Percentiles rank a stretch among this genome's conserved stretches.
These are phyloP conservation scores for Morpho achilles DNA, from an alignment of 2,888 invertebrate species.

Conservation along the genomic window DNA sequence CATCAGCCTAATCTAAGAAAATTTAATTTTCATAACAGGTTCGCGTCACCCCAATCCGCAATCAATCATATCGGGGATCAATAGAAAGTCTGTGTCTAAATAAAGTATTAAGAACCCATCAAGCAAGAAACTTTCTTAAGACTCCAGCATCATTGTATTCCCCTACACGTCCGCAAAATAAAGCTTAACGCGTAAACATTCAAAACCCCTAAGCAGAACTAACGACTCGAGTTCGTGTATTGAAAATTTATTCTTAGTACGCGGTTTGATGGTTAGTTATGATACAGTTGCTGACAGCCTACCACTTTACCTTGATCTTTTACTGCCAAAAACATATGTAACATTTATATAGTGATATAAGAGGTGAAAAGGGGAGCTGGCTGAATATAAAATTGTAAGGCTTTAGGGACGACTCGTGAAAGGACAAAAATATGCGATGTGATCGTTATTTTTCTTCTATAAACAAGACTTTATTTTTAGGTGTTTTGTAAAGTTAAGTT, in stretches of 20 bases:
- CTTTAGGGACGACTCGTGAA: slow-evolving; percentile 42
- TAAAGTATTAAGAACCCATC: slow-evolving; percentile 70
- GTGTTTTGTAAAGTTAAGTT: too few species aligned
- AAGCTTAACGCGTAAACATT: slow-evolving; percentile 47
- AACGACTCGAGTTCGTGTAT: slow-evolving; percentile 66
- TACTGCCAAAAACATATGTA: slow-evolving; percentile 7
- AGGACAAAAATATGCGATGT: slow-evolving; percentile 60
- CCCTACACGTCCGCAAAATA: slow-evolving; percentile 34
- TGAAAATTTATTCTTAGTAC: slow-evolving; percentile 77
- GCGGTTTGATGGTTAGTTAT: slow-evolving; percentile 68
- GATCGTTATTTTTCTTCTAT: slow-evolving; percentile 60
- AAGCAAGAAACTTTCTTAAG: slow-evolving; percentile 42
- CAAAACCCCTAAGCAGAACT: slow-evolving; percentile 61
- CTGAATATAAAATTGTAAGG: slow-evolving; percentile 17
- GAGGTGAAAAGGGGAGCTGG: slow-evolving; percentile 5
- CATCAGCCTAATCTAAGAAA: slow-evolving; percentile 7
- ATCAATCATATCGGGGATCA: slow-evolving; percentile 45
- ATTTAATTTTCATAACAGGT: slow-evolving; percentile 20
- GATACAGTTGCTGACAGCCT: slow-evolving; percentile 46
- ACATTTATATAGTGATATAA: slow-evolving; percentile 17
- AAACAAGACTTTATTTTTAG: slow-evolving; percentile 67
- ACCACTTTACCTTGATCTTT: slow-evolving; percentile 42
- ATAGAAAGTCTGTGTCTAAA: slow-evolving; percentile 38
- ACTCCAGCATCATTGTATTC: slow-evolving; percentile 34
- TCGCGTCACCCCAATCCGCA: slow-evolving; percentile 15